Percentiles rank a stretch among this genome's conserved stretches.
These are phyloP conservation scores for Scaptomyza pallida DNA, from an alignment of 1,140 invertebrate genomes.

Conservation along the genomic window DNA sequence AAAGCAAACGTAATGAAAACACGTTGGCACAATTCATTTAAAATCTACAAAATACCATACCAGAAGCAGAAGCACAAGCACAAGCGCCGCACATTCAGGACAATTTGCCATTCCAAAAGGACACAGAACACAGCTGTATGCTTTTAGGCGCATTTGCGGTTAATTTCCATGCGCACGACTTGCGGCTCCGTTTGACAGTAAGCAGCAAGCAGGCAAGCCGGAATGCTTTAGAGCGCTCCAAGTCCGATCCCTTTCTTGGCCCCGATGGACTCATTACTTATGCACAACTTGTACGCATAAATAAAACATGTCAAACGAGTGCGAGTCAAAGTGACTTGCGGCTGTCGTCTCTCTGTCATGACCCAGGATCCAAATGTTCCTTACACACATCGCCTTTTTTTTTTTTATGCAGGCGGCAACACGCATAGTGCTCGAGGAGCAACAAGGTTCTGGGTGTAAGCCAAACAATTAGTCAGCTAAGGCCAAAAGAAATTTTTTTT, in stretches of 20 bases:
- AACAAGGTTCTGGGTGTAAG: not conserved
- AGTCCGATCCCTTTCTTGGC: slow-evolving; percentile 18
- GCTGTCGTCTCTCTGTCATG: slow-evolving; percentile 27
- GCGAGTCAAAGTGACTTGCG: slow-evolving; percentile 44
- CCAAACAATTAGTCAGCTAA: slow-evolving; percentile 13
- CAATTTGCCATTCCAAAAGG: slow-evolving; percentile 37
- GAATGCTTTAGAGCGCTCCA: too few species aligned
- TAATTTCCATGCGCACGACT: slow-evolving; percentile 57
- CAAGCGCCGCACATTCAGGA: too few species aligned
- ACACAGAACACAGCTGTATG: slow-evolving; percentile 37
- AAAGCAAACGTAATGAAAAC: slow-evolving; percentile 57
- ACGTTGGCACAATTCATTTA: slow-evolving; percentile 67
- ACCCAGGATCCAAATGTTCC: slow-evolving; percentile 8
- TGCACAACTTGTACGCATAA: slow-evolving; percentile 79
- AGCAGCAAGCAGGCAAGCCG: not conserved
- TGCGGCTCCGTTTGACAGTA: slow-evolving; percentile 8
- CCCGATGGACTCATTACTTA: slow-evolving; percentile 54
- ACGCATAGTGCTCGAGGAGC: slow-evolving; percentile 26
- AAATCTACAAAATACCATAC: slow-evolving; percentile 16
- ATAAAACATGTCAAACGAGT: slow-evolving; percentile 70
- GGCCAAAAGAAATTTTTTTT: too few species aligned
- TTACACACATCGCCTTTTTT: slow-evolving; percentile 12
- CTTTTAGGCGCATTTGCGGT: slow-evolving; percentile 61
- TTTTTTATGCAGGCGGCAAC: too few species aligned
- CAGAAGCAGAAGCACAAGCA: not conserved